Percentiles rank a stretch among this genome's conserved stretches.
phyloP scores from a whole-genome alignment of 2,797 vertebrate genomes.

The Spinus pinus region DNA sequence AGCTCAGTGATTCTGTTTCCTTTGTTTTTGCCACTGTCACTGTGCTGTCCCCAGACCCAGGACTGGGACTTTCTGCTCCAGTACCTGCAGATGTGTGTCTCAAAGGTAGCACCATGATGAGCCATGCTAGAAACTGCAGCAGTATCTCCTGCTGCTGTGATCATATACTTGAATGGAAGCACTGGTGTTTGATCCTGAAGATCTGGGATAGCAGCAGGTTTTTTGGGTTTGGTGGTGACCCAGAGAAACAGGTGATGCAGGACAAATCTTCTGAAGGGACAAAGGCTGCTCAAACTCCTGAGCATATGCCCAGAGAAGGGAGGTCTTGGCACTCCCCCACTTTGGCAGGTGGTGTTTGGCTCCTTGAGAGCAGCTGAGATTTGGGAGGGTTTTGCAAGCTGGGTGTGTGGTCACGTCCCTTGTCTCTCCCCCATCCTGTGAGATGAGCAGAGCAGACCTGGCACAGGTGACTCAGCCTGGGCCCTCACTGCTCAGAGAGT shows the following conservation, averaged over 20 bases:
- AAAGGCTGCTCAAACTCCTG: neutral
- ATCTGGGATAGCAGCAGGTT: neutral
- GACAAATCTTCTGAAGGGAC: neutral
- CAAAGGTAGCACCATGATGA: neutral
- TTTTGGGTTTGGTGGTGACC: neutral
- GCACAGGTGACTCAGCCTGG: neutral
- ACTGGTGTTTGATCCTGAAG: neutral
- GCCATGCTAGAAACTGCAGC: neutral
- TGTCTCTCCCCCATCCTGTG: neutral
- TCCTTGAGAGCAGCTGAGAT: neutral
- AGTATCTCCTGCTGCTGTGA: neutral
- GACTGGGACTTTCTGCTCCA: neutral
- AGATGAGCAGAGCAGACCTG: neutral
- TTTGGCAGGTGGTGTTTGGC: neutral
- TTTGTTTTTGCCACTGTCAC: neutral
- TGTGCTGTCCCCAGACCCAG: neutral
- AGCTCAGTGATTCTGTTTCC: neutral
- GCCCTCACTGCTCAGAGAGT: neutral
- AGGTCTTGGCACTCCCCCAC: neutral
- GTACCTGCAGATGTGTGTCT: neutral
- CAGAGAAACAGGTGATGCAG: neutral
- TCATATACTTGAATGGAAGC: neutral
- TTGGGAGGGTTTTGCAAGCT: neutral
- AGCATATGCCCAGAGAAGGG: neutral
- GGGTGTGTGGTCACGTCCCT: fast-evolving